These are phyloP conservation scores for Bryconaethiops microstoma DNA, from an alignment of 2,797 vertebrate species.

Conservation along the genomic window DNA sequence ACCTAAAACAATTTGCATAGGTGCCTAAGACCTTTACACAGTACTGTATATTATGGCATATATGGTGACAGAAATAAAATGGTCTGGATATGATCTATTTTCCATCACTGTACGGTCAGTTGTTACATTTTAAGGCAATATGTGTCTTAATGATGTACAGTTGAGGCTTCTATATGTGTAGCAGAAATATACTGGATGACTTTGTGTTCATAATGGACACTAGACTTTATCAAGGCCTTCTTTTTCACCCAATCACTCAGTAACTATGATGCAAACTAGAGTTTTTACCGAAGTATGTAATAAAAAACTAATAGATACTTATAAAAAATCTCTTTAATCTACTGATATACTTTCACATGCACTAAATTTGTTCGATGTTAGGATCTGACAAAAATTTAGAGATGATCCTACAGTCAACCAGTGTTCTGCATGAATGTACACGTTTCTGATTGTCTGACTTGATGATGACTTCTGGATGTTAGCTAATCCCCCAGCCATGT, in stretches of 20 bases:
- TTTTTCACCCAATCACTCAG: background rate
- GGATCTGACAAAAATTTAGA: background rate
- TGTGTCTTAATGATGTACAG: background rate
- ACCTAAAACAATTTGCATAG: no score
- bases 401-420: background rate
- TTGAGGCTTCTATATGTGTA: background rate
- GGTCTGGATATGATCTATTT: background rate
- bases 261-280: no score
- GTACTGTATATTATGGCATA: no score
- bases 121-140: background rate
- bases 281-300: no score
- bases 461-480: background rate
- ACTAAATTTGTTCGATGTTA: background rate
- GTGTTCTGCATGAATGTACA: background rate
- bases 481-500: background rate
- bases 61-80: no score
- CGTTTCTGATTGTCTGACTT: background rate
- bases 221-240: background rate
- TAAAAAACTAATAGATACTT: no score
- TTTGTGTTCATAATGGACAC: background rate
- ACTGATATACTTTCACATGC: background rate
- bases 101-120: background rate
- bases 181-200: background rate
- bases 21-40: no score
- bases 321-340: no score